Evolutionary conservation across 2,888 invertebrate species (phyloP).

Genomic region (Helobdella robusta): DNA sequence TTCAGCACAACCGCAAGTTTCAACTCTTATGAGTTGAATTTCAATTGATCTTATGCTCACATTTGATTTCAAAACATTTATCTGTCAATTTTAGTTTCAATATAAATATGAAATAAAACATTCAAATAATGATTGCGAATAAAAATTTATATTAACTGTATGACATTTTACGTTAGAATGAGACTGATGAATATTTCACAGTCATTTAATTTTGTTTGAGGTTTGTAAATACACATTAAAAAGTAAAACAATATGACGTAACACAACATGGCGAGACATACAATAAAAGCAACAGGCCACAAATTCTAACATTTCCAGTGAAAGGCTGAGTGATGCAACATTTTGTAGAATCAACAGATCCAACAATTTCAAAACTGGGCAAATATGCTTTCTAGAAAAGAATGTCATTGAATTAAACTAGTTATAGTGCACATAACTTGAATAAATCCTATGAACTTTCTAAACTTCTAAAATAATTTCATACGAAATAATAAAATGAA

Average conservation of each 20-base stretch:
- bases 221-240: too few species aligned
- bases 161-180: too few species aligned
- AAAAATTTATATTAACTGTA: neutral
- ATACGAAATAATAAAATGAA: too few species aligned
- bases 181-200: too few species aligned
- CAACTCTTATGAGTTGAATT: conserved; percentile 82
- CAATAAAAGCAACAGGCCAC: too few species aligned
- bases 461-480: too few species aligned
- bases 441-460: too few species aligned
- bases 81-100: conserved; percentile 34
- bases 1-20: conserved; percentile 70
- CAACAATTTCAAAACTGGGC: conserved; percentile 73
- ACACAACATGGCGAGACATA: too few species aligned
- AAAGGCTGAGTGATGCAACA: conserved; percentile 77
- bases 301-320: conserved; percentile 74
- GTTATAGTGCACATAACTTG: too few species aligned
- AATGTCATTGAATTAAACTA: conserved; percentile 58
- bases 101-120: conserved; percentile 5
- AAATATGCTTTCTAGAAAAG: conserved; percentile 53
- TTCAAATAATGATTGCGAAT: neutral
- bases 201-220: too few species aligned
- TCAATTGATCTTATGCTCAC: conserved; percentile 82
- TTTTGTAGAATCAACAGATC: conserved; percentile 70
- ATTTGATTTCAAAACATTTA: conserved; percentile 51
- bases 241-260: too few species aligned